These are phyloP conservation scores for Cecidostiba fungosa DNA, from an alignment of 2,888 invertebrate genomes.

Conservation along the genomic window DNA sequence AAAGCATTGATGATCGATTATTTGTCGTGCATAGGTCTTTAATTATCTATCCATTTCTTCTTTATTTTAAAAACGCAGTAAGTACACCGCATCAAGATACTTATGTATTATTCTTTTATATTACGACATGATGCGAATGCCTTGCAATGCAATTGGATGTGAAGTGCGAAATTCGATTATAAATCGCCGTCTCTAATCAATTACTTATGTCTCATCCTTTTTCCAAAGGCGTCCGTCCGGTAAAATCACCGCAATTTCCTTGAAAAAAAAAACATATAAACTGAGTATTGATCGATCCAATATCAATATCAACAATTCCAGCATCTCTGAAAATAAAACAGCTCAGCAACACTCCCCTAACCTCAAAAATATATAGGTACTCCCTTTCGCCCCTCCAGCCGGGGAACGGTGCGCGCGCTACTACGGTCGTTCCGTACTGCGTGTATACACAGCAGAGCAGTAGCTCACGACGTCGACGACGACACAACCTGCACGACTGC, in stretches of 20 bases:
- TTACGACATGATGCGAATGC: not conserved
- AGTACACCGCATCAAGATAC: too few relatives aligned
- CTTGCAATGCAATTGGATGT: too few relatives aligned
- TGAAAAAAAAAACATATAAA: not conserved
- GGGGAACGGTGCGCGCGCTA: not conserved
- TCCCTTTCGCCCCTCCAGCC: not conserved
- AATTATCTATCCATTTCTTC: not conserved
- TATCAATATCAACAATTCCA: not conserved
- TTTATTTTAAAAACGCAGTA: too few relatives aligned
- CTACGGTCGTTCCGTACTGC: not conserved
- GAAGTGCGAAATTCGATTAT: not conserved
- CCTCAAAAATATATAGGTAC: not conserved
- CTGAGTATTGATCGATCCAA: not conserved
- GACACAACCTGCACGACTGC: constrained; percentile 25
- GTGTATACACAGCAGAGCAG: not conserved
- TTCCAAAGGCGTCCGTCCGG: too few relatives aligned
- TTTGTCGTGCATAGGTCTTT: not conserved
- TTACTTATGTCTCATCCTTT: too few relatives aligned
- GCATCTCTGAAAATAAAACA: not conserved
- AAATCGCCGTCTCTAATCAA: not conserved
- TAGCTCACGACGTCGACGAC: not conserved
- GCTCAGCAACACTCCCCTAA: constrained; percentile 6
- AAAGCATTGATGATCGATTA: not conserved
- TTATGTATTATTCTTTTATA: too few relatives aligned
- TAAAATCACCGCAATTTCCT: too few relatives aligned